Evolutionary conservation across 2,888 invertebrate species (phyloP), one percentile per base, ranked within the genome.

Genomic region (Erebia aethiops): DNA sequence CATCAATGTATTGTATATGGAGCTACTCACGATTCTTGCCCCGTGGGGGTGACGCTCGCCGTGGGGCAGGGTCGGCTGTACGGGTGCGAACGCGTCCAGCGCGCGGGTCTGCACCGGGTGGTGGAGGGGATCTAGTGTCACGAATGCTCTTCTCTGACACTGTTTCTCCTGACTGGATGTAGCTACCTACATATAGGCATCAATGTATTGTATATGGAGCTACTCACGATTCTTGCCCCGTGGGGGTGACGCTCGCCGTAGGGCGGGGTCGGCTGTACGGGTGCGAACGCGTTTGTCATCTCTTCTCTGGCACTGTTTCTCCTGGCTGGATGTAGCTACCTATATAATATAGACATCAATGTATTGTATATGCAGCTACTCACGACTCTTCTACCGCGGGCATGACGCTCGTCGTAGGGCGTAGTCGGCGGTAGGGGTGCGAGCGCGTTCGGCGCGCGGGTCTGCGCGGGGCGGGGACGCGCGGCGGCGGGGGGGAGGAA

Each of bases 401-500:
- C 1, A 74, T 75, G 73, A 73, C 73, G 66, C 68, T 64, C 68
- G 71, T 70, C 74, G 70, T 71, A 62, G 77, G 79, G 3, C 3
- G 1, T 0, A 4, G 1, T 26, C 26, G 75, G 68, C 76, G 73
- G 65, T 75, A 75, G 64, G 75, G 75, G 69, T 71, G 75, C 41
- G 61, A 63, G 70, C 75, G 77, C 68, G 73, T 69, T 72, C 73
- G 75, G 72, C 73, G 75, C 41, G 64, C 64, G 70, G 75, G 77
- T 62, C 75, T 64, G 58, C 70, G 72, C 69, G 57, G 74, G 70
- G 26, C 70, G 71, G 72, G 71, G 64, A 67, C 66, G 72, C 72
- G 71, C 49, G 77, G 74, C 65, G 71, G 66, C 61, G 69, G 71
- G 58, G 78, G 77, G 57, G 78, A 77, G 43, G 74, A 74, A 1